Conservation (phyloP, 2,888 invertebrate species). For the Agriopis leucophaearia region DNA sequence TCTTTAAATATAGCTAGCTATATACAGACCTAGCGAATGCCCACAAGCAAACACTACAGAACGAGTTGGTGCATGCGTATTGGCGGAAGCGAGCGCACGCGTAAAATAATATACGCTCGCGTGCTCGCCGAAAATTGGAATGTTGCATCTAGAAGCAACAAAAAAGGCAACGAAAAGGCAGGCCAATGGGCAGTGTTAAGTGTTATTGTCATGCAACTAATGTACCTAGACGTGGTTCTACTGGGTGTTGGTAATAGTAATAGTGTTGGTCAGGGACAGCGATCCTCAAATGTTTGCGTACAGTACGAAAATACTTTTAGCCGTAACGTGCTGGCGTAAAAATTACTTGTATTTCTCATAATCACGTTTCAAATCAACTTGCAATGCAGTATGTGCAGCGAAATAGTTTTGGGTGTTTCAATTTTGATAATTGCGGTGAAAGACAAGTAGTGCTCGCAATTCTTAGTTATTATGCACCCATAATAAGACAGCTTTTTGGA, state of each 20-base stretch:
- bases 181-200: neutral
- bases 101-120: too few species aligned
- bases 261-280: slow-evolving; percentile 23
- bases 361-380: neutral
- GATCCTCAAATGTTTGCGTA: slow-evolving; percentile 20
- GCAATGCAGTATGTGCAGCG: slow-evolving; percentile 4
- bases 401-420: neutral
- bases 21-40: too few species aligned
- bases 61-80: too few species aligned
- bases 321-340: slow-evolving; percentile 11
- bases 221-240: neutral
- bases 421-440: neutral
- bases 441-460: neutral
- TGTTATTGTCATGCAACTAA: neutral
- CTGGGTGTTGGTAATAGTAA: neutral
- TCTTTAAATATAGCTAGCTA: too few species aligned
- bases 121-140: too few species aligned
- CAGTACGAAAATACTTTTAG: slow-evolving; percentile 2
- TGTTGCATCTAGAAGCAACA: too few species aligned
- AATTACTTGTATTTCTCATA: neutral
- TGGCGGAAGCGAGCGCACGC: too few species aligned
- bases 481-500: neutral
- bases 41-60: too few species aligned
- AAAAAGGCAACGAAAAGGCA: neutral
- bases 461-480: neutral